These are phyloP conservation scores for Callocephalon fimbriatum DNA, from an alignment of 2,113 vertebrate species.

Conservation along the genomic window DNA sequence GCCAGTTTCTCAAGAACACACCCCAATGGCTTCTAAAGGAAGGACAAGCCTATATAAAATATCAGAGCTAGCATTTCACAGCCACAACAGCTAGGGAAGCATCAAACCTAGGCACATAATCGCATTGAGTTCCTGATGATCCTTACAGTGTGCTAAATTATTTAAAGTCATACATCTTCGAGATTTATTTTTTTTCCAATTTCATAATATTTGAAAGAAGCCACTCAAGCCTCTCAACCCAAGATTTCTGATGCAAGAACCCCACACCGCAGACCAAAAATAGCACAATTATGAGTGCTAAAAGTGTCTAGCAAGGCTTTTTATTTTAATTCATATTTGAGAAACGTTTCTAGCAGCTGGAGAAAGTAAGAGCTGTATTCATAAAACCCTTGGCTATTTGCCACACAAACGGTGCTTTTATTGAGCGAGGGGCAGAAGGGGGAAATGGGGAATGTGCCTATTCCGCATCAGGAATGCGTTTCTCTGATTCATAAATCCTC, in stretches of 20 bases:
- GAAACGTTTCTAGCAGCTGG: conserved; percentile 73
- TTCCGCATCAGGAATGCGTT: conserved; percentile 66
- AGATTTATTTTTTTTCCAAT: not conserved
- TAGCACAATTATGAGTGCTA: conserved; percentile 58
- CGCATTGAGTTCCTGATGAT: not conserved
- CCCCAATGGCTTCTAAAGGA: not conserved
- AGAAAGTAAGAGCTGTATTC: conserved; percentile 75
- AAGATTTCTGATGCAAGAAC: conserved; percentile 44
- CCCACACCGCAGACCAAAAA: conserved; percentile 29
- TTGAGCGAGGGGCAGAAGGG: not conserved
- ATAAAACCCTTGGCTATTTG: conserved; percentile 74
- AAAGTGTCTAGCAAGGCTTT: conserved; percentile 62
- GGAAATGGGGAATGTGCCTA: conserved; percentile 42
- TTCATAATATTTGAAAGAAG: conserved; percentile 49
- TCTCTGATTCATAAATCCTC: conserved; percentile 71
- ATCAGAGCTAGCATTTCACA: not conserved
- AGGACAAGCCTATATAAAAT: not conserved
- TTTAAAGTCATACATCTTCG: not conserved
- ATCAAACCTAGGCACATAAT: not conserved
- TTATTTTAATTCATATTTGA: conserved; percentile 79
- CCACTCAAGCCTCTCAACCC: conserved; percentile 35
- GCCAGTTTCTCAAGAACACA: not conserved
- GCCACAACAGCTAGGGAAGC: not conserved
- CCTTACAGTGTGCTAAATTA: not conserved
- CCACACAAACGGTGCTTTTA: conserved; percentile 74